These are phyloP conservation scores for Platorchestia sp. DNA, from an alignment of 1,140 invertebrate species.

Conservation along the genomic window DNA sequence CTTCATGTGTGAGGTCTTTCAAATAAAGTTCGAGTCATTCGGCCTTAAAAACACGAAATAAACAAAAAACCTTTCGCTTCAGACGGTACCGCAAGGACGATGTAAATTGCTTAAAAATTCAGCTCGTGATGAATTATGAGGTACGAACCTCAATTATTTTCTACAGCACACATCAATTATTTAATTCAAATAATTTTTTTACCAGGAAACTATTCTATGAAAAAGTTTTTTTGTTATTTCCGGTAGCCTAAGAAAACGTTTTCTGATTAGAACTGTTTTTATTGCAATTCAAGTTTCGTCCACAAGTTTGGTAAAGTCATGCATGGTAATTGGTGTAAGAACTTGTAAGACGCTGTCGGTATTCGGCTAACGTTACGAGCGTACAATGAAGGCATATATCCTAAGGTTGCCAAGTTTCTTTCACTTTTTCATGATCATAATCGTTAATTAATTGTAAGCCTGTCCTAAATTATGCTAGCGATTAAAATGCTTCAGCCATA, in stretches of 20 bases:
- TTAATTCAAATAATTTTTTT: neutral
- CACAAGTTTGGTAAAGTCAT: neutral
- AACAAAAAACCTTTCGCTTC: too few relatives aligned
- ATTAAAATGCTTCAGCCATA: neutral
- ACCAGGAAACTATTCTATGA: too few relatives aligned
- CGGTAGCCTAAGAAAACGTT: neutral
- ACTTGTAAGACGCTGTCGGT: neutral
- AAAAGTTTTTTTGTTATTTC: neutral
- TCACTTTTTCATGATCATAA: neutral
- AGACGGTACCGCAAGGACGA: too few relatives aligned
- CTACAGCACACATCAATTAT: neutral
- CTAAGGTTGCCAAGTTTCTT: neutral
- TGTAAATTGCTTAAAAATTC: too few relatives aligned
- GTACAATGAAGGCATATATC: neutral
- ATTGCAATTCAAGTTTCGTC: neutral
- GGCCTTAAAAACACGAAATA: too few relatives aligned
- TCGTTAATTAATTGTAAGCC: neutral
- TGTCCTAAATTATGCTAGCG: neutral
- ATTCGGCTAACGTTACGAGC: neutral
- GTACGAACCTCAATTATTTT: neutral
- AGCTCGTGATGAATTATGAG: too few relatives aligned
- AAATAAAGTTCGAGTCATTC: too few relatives aligned
- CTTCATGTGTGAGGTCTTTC: too few relatives aligned
- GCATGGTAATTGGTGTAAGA: neutral
- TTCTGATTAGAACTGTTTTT: neutral